A percentile compares a stretch with the other conserved stretches of the same genome.
Evolutionary conservation across 2,113 vertebrate genomes (phyloP).

Genomic region (Podarcis muralis): DNA sequence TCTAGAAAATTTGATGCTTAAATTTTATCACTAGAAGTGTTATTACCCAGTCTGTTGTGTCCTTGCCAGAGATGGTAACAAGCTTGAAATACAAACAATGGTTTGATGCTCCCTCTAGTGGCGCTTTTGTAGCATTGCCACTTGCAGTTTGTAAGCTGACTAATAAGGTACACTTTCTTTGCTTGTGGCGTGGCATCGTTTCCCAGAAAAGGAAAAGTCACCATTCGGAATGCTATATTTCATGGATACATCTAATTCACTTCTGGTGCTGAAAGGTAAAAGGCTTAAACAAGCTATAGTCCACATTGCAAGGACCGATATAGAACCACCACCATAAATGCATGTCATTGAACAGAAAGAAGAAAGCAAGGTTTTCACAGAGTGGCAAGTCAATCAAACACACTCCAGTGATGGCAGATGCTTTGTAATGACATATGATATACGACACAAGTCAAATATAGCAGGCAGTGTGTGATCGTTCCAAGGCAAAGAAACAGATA

Average conservation of each 20-base stretch:
- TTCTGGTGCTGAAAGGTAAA: background rate
- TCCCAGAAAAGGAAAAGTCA: background rate
- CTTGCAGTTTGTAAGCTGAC: background rate
- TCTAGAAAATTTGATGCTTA: background rate
- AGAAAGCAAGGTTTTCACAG: background rate
- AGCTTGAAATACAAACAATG: slow-evolving; percentile 2
- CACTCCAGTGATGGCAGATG: background rate
- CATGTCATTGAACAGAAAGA: background rate
- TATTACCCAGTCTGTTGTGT: background rate
- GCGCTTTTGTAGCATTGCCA: background rate
- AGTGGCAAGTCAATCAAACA: background rate
- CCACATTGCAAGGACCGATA: background rate
- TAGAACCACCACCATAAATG: background rate
- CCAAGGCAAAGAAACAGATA: background rate
- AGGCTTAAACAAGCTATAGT: background rate
- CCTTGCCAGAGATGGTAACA: background rate
- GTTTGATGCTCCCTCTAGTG: slow-evolving; percentile 57
- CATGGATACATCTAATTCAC: background rate
- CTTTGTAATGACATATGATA: background rate
- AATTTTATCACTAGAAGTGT: background rate
- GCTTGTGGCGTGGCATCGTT: background rate
- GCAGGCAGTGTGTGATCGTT: background rate
- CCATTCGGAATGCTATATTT: background rate
- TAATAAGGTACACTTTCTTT: background rate
- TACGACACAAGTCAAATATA: background rate